Evolutionary conservation across 2,888 invertebrate species (phyloP).

Genomic region (Salpingus planirostris): DNA sequence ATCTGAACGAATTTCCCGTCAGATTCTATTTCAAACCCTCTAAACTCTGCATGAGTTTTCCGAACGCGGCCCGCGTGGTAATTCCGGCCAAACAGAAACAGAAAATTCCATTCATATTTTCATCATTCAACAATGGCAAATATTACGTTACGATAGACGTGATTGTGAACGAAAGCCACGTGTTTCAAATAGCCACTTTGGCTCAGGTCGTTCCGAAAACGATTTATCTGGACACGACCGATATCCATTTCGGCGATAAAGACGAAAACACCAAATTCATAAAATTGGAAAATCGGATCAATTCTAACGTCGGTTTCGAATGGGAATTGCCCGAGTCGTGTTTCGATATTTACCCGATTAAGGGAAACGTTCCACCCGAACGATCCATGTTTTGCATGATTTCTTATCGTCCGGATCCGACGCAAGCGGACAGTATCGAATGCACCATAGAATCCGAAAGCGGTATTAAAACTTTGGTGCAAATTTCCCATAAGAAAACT

Average conservation of each 20-base stretch:
- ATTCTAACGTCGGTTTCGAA: conserved; percentile 45
- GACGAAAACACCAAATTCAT: conserved; percentile 41
- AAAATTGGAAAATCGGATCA: conserved; percentile 47
- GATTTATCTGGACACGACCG: conserved; percentile 5
- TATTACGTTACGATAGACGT: conserved; percentile 37
- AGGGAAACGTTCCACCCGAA: conserved; percentile 46
- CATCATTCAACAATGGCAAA: conserved; percentile 27
- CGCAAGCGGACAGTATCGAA: conserved; percentile 24
- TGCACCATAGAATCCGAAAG: conserved; percentile 33
- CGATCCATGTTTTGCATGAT: conserved; percentile 44
- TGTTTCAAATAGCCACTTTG: conserved; percentile 37
- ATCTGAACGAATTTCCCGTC: conserved; percentile 37
- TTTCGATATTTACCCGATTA: conserved; percentile 45
- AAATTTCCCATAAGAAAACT: conserved; percentile 11
- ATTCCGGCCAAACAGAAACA: conserved; percentile 17
- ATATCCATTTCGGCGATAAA: conserved; percentile 20
- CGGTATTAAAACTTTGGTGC: conserved; percentile 24
- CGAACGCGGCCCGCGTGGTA: conserved; percentile 17
- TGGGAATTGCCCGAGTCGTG: conserved; percentile 45
- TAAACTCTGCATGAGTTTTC: conserved; percentile 21
- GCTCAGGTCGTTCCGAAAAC: conserved; percentile 39
- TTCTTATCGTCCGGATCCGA: conserved; percentile 25
- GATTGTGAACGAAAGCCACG: conserved; percentile 39
- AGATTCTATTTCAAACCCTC: conserved; percentile 19
- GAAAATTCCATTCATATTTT: conserved; percentile 24